Evolutionary conservation across 1,140 invertebrate species (phyloP), one percentile per base, ranked within the genome.

Genomic region (Epicauta chinensis): DNA sequence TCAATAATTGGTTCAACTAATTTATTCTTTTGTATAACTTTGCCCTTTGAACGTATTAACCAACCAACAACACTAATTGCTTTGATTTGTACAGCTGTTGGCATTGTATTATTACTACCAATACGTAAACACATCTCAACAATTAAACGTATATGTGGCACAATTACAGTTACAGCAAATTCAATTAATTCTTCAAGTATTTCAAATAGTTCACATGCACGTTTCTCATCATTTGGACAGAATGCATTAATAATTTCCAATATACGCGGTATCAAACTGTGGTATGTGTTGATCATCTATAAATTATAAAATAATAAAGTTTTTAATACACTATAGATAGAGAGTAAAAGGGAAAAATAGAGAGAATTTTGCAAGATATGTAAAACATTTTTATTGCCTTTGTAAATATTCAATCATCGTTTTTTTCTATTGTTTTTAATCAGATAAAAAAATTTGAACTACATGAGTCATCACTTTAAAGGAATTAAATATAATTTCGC

Each of bases 101-200:
- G 77, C 3, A 81, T 65, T 23, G 73, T 63, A 44, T 67, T 72
- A 41, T 84, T 77, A 36, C 68, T 71, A 15, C 77, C 75, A 6
- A 87, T 75, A 51, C 77, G 70, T 23, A 91, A 63, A 67, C 83
- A 87, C 60, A 88, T 78, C 16, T 81, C 77, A 3, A 89, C 65
- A 2, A 88, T 66, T 12, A 71, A 58, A 68, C 81, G 82, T 0
- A 89, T 67, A 63, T 86, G 79, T 12, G 81, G 81, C 2, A 79
- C 72, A 52, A 89, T 65, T 35, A 85, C 75, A 55, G 67, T 60
- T 6, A 84, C 74, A 51, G 81, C 80, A 65, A 75, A 80, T 58
- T 90, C 86, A 30, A 82, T 75, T 39, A 91, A 70, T 55, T 82
- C 81, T 64, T 90, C 84, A 48, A 89, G 74, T 10, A 91, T 70